Evolutionary conservation across 2,888 invertebrate species (phyloP).

Genomic region (Athalia circularis): DNA sequence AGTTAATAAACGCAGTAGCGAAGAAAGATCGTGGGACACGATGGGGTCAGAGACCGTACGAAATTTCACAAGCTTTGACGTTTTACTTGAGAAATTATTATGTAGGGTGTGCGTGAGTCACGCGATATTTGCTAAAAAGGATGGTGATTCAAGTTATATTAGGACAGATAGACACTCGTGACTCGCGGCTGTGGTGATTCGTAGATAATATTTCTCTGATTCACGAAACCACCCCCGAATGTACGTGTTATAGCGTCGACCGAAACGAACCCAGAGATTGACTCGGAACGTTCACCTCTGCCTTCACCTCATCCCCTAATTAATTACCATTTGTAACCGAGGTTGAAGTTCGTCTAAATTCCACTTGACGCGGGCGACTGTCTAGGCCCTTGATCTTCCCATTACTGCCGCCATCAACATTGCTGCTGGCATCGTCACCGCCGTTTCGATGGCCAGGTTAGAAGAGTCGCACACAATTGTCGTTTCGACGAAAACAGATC

Average conservation of each 20-base stretch:
- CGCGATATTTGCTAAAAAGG: slow-evolving; percentile 27
- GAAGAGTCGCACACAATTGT: too few species aligned
- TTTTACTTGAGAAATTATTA: too few species aligned
- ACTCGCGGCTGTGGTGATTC: too few species aligned
- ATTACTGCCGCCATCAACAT: slow-evolving; percentile 9
- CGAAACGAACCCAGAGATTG: too few species aligned
- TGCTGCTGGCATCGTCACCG: slow-evolving; percentile 5
- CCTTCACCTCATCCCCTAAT: slow-evolving; percentile 5
- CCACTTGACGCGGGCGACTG: slow-evolving; percentile 4
- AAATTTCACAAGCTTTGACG: too few species aligned
- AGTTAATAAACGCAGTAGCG: background rate
- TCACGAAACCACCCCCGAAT: too few species aligned
- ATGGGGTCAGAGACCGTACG: too few species aligned
- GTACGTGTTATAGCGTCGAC: too few species aligned
- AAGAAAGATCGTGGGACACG: too few species aligned
- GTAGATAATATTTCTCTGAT: too few species aligned
- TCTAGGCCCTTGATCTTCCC: background rate
- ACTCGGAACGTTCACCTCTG: background rate
- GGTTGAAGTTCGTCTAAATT: slow-evolving; percentile 14
- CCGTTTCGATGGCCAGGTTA: background rate
- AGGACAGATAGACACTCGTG: too few species aligned
- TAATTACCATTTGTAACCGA: slow-evolving; percentile 36
- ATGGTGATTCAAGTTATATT: slow-evolving; percentile 29
- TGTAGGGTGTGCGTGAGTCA: slow-evolving; percentile 9
- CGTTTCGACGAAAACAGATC: slow-evolving; percentile 26